Percentiles rank a stretch among this genome's conserved stretches.
Evolutionary conservation across 1,140 invertebrate species (phyloP).

Genomic region (Caerostris extrusa): DNA sequence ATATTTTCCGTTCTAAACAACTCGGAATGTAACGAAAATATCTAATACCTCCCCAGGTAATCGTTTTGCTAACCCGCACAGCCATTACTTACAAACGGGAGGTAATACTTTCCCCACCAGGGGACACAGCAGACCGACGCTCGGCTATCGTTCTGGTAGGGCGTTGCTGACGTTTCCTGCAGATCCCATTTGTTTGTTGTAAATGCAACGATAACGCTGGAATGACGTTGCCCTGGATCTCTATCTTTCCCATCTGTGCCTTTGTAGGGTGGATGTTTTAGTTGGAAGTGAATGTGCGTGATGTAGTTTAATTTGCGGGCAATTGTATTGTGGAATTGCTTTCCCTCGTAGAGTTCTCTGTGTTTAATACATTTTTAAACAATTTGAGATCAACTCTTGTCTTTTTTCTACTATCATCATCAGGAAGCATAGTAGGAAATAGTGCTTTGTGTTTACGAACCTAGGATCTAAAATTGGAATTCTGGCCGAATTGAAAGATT

Average conservation of each 20-base stretch:
- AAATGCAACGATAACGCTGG: background rate
- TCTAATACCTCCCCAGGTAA: constrained; percentile 64
- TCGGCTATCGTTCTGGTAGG: background rate
- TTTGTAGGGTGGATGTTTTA: too few species aligned
- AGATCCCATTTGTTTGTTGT: constrained; percentile 27
- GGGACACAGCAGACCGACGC: background rate
- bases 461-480: too few species aligned
- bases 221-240: background rate
- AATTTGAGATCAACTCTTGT: too few species aligned
- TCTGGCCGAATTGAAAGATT: too few species aligned
- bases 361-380: too few species aligned
- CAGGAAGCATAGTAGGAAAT: too few species aligned
- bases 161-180: background rate
- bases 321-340: too few species aligned
- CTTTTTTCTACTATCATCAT: too few species aligned
- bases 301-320: too few species aligned
- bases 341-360: too few species aligned
- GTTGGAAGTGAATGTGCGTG: too few species aligned
- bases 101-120: constrained; percentile 24
- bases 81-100: constrained; percentile 12
- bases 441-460: too few species aligned
- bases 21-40: constrained; percentile 40
- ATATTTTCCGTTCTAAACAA: background rate
- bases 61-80: constrained; percentile 58
- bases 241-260: background rate